Evolutionary conservation across 2,888 invertebrate species (phyloP).

Genomic region (Lasioglossum pauxillum): DNA sequence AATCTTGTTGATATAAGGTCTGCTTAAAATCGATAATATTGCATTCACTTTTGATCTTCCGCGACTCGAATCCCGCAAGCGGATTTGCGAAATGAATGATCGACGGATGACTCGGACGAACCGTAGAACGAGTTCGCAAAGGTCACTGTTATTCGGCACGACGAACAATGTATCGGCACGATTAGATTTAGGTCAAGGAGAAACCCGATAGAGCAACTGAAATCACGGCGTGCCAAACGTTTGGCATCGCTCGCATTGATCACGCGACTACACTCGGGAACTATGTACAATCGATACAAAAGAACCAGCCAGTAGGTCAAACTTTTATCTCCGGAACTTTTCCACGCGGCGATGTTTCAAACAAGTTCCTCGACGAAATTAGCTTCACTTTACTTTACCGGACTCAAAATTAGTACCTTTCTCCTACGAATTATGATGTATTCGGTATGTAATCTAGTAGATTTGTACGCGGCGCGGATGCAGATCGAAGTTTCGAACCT

Average conservation of each 20-base stretch:
- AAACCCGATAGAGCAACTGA: constrained; percentile 70
- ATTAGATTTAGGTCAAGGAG: constrained; percentile 78
- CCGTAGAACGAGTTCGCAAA: constrained; percentile 47
- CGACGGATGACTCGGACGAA: constrained; percentile 45
- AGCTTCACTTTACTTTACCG: neutral
- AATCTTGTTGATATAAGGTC: neutral
- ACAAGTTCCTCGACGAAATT: neutral
- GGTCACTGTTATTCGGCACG: constrained; percentile 57
- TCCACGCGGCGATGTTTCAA: neutral
- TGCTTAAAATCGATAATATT: neutral
- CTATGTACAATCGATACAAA: constrained; percentile 61
- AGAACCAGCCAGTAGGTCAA: constrained; percentile 29
- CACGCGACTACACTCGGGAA: constrained; percentile 63
- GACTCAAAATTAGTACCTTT: too few species aligned
- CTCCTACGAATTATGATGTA: too few species aligned
- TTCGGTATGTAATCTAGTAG: too few species aligned
- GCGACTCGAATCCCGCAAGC: too few species aligned
- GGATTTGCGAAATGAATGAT: constrained; percentile 36
- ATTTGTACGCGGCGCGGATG: too few species aligned
- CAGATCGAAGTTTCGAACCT: too few species aligned
- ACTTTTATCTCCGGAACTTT: constrained; percentile 9
- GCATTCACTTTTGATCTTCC: fast-evolving
- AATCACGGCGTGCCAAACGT: constrained; percentile 68
- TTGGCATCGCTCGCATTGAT: constrained; percentile 70
- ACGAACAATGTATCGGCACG: constrained; percentile 65